Evolutionary conservation across 1,140 invertebrate genomes (phyloP), one percentile per base, ranked within the genome.

Genomic region (Phocides pigmalion): DNA sequence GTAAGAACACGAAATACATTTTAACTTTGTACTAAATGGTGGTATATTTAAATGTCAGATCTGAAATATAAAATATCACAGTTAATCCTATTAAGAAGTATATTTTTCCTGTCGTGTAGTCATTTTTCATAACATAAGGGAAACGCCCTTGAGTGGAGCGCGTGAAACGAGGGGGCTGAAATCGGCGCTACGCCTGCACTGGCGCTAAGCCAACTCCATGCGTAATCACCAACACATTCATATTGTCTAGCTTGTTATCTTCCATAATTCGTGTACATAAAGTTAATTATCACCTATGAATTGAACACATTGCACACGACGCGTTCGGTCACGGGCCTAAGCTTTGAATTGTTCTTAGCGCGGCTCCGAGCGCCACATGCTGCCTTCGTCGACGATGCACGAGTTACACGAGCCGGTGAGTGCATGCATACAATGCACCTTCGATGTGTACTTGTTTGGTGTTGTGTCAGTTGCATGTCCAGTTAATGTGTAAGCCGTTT

Each of bases 381-480:
- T 92, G 81, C 85, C 89, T 46, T 91, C 90, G 25, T 88, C 91
- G 53, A 91, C 91, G 49, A 92, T 92, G 90, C 91, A 92, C 84
- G 90, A 92, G 56, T 82, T 92, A 68, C 89, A 92, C 76, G 89
- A 91, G 64, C 81, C 91, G 88, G 91, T 92, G 76, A 92, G 91
- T 90, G 79, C 73, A 74, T 72, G 66, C 46, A 54, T 22, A 49
- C 67, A 64, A 59, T 47, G 68, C 51, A 66, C 54, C 50, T 47
- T 49, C 58, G 47, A 25, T 51, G 58, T 64, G 61, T 70, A 47
- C 39, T 58, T 61, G 59, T 68, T 65, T 64, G 53, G 66, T 76
- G 68, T 76, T 76, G 65, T 71, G 72, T 49, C 41, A 64, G 67
- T 42, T 63, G 49, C 51, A 68, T 76, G 70, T 66, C 42, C 46